Percentiles rank a stretch among this genome's conserved stretches.
phyloP scores from a whole-genome alignment of 2,888 invertebrate species.

The Dascillus cervinus region DNA sequence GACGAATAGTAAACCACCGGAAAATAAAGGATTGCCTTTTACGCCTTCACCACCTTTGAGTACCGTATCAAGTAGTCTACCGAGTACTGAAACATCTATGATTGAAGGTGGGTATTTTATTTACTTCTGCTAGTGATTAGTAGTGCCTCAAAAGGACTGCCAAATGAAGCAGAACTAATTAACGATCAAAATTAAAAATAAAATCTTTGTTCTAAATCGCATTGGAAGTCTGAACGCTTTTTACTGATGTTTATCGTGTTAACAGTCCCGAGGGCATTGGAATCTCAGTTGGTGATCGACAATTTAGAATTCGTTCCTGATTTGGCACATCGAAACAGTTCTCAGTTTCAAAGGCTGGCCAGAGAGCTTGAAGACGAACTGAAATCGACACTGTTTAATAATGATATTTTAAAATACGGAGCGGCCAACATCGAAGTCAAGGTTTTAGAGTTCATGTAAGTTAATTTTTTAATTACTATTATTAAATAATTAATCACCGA shows the following conservation, averaged over 20 bases:
- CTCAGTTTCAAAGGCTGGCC: conserved; percentile 54
- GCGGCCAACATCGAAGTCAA: conserved; percentile 52
- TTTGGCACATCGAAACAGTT: conserved; percentile 53
- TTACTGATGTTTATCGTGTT: conserved; percentile 14
- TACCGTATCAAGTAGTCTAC: conserved; percentile 31
- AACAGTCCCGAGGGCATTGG: conserved; percentile 60
- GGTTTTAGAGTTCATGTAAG: conserved; percentile 56
- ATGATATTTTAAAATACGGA: conserved; percentile 45
- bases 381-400: conserved; percentile 50
- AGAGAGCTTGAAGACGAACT: conserved; percentile 52
- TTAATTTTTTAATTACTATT: conserved; percentile 11
- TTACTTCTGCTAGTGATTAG: too few species aligned
- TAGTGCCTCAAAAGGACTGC: too few species aligned
- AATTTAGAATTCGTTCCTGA: conserved; percentile 56
- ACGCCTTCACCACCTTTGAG: conserved; percentile 36
- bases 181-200: too few species aligned
- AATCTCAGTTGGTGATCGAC: conserved; percentile 60
- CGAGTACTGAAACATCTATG: conserved; percentile 47
- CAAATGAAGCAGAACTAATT: too few species aligned
- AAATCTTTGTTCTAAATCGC: too few species aligned
- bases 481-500: too few species aligned
- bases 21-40: conserved; percentile 21
- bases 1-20: conserved; percentile 21
- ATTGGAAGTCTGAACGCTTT: background rate
- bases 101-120: conserved; percentile 48